These are phyloP conservation scores for Pica pica DNA, from an alignment of 2,113 vertebrate genomes.

Conservation along the genomic window DNA sequence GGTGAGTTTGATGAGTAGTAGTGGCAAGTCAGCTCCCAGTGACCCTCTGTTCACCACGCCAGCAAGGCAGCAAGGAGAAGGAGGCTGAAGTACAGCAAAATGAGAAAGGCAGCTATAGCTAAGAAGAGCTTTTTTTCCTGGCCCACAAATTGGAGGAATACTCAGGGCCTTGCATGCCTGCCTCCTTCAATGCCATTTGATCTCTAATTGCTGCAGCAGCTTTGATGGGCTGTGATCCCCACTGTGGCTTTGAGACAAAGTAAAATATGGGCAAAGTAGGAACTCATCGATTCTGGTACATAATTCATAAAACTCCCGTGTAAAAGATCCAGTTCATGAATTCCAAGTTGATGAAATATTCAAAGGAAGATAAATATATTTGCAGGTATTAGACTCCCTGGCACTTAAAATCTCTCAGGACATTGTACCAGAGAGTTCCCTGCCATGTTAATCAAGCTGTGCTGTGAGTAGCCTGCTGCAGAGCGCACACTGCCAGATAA, in stretches of 20 bases:
- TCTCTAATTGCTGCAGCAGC: constrained; percentile 4
- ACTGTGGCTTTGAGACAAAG: constrained; percentile 21
- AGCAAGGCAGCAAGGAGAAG: neutral
- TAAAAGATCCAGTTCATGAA: constrained; percentile 61
- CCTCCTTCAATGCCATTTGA: neutral
- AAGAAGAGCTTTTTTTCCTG: neutral
- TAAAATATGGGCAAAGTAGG: constrained; percentile 33
- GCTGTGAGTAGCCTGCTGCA: neutral
- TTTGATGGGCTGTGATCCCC: constrained; percentile 30
- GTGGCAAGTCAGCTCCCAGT: neutral
- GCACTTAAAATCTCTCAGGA: constrained; percentile 51
- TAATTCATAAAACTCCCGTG: constrained; percentile 67
- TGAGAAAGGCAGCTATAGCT: neutral
- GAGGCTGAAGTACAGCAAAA: neutral
- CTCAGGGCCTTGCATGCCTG: neutral
- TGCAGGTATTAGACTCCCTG: constrained; percentile 48
- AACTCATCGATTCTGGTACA: constrained; percentile 56
- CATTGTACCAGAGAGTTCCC: constrained; percentile 32
- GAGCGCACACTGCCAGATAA: neutral
- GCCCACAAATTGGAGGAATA: neutral
- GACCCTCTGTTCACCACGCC: rapidly evolving
- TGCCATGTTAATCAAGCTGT: neutral
- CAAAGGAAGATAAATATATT: constrained; percentile 68
- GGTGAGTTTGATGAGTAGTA: neutral
- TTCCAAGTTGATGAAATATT: constrained; percentile 72